Base-by-base conservation (phyloP, 2,888 invertebrate species). In the Lapara coniferarum region DNA sequence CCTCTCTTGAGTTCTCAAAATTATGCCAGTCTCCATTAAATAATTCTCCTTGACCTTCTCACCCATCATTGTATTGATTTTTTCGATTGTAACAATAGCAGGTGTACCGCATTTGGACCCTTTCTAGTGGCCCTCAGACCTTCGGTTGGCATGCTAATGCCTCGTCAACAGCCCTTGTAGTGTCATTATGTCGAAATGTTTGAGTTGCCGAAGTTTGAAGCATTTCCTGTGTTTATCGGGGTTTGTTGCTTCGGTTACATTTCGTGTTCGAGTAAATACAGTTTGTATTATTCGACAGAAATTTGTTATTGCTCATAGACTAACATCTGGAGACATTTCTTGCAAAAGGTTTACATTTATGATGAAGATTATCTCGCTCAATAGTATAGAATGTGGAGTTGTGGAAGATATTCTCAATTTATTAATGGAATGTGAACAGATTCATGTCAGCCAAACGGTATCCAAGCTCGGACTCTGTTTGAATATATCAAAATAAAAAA, bases 61-160 rank as follows among this genome's bases (percentile, higher is more conserved):
- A 19, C 49, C 13, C 19, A 59, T 59, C 16, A 46, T 46, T 46
- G 49, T 63, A 63, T 63, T 63, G 63, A 63, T 63, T 63, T 63
- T 14, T 13, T 37, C 56, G 56, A 56, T 13, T 49, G 46, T 0
- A 19, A 46, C 13, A 63, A 63, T 13, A 13, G 16, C 59, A 59
- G 63, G 63, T 63, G 63, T 19, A 19, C 63, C 63, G 49, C 63
- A 63, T 63, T 63, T 16, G 16, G 63, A 49, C 63, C 63, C 49
- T 63, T 49, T 63, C 63, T 16, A 63, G 63, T 46, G 63, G 16
- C 13, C 49, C 46, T 19, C 19, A 49, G 16, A 49, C 63, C 46
- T 59, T 59, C 46, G 19, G 63, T 7, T 30, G 14, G 57, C 16
- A 49, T 63, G 63, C 63, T 63, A 63, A 49, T 63, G 63, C 49